phyloP scores from a whole-genome alignment of 2,797 vertebrate genomes.

The Aotus griseimembra region DNA sequence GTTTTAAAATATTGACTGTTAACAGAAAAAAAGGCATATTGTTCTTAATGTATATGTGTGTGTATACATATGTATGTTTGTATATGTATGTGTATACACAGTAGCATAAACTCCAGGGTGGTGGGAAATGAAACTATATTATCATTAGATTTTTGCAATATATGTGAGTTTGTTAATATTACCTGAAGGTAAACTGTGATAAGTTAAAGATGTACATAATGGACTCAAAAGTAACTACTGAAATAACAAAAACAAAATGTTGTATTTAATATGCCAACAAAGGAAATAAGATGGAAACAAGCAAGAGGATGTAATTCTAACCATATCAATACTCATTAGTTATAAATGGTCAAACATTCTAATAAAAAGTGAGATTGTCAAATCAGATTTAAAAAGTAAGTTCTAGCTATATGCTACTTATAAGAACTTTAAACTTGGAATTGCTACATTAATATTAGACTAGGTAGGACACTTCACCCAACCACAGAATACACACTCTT shows the following conservation, averaged over 20 bases:
- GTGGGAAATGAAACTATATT: background rate
- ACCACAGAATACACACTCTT: background rate
- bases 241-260: background rate
- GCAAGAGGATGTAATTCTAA: background rate
- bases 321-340: background rate
- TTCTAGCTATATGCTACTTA: background rate
- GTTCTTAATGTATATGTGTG: background rate
- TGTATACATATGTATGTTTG: background rate
- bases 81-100: background rate
- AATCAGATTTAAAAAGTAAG: background rate
- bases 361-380: conserved; percentile 29
- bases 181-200: background rate
- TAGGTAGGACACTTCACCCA: background rate
- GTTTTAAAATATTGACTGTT: background rate
- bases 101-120: background rate
- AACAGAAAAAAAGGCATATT: background rate
- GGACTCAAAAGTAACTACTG: background rate
- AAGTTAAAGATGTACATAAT: background rate
- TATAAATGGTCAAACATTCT: background rate
- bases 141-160: background rate
- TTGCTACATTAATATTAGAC: background rate
- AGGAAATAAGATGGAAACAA: background rate
- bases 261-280: background rate
- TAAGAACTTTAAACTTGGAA: background rate
- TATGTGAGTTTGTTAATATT: background rate